phyloP scores from a whole-genome alignment of 2,797 vertebrate genomes.

The Xiphorhynchus erythropygius region DNA sequence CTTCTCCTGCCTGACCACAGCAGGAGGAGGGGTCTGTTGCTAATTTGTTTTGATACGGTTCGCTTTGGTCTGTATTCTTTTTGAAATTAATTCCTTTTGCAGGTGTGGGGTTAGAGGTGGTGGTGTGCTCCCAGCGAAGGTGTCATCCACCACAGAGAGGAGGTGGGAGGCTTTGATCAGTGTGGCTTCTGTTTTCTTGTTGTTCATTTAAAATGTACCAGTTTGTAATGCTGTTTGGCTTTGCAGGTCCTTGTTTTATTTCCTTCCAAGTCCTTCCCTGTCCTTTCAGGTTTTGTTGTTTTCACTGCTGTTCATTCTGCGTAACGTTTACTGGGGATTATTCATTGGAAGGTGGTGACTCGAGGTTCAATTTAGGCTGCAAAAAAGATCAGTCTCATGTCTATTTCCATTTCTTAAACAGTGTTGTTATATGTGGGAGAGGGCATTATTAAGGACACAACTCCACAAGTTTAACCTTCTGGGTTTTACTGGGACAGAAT shows the following conservation, averaged over 20 bases:
- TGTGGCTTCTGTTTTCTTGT: constrained; percentile 50
- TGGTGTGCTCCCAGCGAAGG: constrained; percentile 38
- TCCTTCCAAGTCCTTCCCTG: constrained; percentile 13
- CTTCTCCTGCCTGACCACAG: constrained; percentile 1
- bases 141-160: constrained; percentile 37
- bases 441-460: not conserved
- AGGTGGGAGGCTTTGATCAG: constrained; percentile 57
- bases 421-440: not conserved
- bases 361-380: not conserved
- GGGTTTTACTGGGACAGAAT: not conserved
- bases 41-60: constrained; percentile 55
- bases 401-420: not conserved
- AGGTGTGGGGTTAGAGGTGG: constrained; percentile 65
- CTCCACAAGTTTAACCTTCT: not conserved
- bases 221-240: constrained; percentile 46
- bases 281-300: constrained; percentile 45
- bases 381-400: not conserved
- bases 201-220: constrained; percentile 67
- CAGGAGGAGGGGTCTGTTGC: constrained; percentile 20
- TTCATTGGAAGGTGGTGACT: not conserved
- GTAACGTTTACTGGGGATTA: not conserved
- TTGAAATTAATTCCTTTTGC: constrained; percentile 67
- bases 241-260: constrained; percentile 38
- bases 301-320: constrained; percentile 35
- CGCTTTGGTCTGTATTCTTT: constrained; percentile 51